Evolutionary conservation across 2,888 invertebrate genomes (phyloP), one percentile per base, ranked within the genome.

Genomic region (Nipponacmea schrenckii): DNA sequence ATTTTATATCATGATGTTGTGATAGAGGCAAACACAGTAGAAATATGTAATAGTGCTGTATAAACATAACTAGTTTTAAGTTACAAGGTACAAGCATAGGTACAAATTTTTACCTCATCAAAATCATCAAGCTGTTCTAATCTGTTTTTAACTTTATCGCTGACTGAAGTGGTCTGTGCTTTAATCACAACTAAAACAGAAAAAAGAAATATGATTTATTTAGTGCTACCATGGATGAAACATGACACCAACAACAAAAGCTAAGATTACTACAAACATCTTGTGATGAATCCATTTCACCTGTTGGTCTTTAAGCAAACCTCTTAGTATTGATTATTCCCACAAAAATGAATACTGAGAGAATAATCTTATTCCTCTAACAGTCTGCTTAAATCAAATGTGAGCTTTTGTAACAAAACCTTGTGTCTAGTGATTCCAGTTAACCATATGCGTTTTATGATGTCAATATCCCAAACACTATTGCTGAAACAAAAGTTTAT

Each of bases 111-210:
- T 67, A 85, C 85, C 89, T 97, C 96, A 87, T 98, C 97, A 90
- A 97, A 95, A 83, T 95, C 95, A 90, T 98, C 98, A 72, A 98
- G 90, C 86, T 98, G 97, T 87, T 98, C 97, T 68, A 98, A 89
- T 66, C 97, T 92, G 73, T 86, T 94, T 89, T 94, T 94, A 0
- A 96, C 95, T 90, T 96, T 96, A 85, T 96, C 96, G 80, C 94
- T 93, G 20, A 94, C 85, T 71, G 88, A 87, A 78, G 93, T 93
- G 65, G 93, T 93, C 87, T 95, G 94, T 69, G 94, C 93, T 90
- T 94, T 95, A 74, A 95, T 94, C 85, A 93, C 91, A 80, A 94
- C 93, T 94, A 90, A 85, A 91, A 91, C 67, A 82, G 83, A 78
- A 26, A 48, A 48, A 68, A 68, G n/a, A 26, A 62, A 44, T 15